phyloP scores from a whole-genome alignment of 2,888 invertebrate species.

The Oxycera nigricornis region DNA sequence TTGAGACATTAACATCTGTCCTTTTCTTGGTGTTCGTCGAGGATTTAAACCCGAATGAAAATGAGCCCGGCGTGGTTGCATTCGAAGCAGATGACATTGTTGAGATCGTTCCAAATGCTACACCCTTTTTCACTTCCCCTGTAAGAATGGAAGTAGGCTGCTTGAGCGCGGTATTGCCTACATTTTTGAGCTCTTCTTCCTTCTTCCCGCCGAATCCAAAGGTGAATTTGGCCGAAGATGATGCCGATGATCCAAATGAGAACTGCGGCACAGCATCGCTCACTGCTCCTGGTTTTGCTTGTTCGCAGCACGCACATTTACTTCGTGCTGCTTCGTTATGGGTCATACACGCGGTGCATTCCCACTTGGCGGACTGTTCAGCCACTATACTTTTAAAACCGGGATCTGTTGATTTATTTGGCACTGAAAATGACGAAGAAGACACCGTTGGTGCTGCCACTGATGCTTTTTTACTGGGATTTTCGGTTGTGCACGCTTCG shows the following conservation, averaged over 20 bases:
- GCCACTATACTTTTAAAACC: conserved; percentile 59
- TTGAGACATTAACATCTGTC: neutral
- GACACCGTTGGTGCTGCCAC: conserved; percentile 31
- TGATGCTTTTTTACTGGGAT: conserved; percentile 55
- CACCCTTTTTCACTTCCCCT: conserved; percentile 44
- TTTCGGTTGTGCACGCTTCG: conserved; percentile 65
- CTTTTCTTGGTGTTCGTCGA: conserved; percentile 19
- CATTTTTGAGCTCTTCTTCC: conserved; percentile 49
- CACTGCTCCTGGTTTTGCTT: conserved; percentile 62
- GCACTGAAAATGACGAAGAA: conserved; percentile 36
- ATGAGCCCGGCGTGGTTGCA: conserved; percentile 9
- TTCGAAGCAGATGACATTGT: neutral
- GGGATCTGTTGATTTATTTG: conserved; percentile 50
- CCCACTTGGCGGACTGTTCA: conserved; percentile 64
- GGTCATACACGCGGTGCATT: conserved; percentile 69
- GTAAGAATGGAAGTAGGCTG: neutral
- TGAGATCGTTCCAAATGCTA: conserved; percentile 30
- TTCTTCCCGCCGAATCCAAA: conserved; percentile 57
- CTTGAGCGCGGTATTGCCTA: neutral
- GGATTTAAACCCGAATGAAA: conserved; percentile 40
- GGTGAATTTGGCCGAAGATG: conserved; percentile 53
- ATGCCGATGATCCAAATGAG: conserved; percentile 54
- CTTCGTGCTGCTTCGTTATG: conserved; percentile 63
- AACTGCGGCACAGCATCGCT: conserved; percentile 52
- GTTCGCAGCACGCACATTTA: conserved; percentile 68